These are phyloP conservation scores for Papilio helenus DNA, from an alignment of 1,140 invertebrate species.

Conservation along the genomic window DNA sequence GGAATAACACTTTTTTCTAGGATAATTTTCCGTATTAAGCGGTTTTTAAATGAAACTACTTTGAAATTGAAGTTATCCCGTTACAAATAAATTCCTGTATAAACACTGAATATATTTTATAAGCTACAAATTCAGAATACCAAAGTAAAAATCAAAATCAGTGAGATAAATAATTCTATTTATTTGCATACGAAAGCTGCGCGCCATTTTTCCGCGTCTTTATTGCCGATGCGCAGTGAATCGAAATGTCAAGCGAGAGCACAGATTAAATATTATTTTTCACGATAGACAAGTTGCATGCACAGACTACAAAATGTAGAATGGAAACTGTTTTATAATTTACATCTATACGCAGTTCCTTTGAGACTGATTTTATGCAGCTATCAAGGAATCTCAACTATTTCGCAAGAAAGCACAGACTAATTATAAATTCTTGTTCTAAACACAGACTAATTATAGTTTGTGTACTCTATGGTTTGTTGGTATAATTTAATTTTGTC, in stretches of 20 bases:
- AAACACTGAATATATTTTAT: neutral
- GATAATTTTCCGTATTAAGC: neutral
- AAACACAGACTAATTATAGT: neutral
- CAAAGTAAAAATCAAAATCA: neutral
- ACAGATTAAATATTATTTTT: slow-evolving; percentile 12
- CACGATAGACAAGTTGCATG: neutral
- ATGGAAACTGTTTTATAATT: neutral
- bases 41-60: neutral
- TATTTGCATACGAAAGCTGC: slow-evolving; percentile 24
- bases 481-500: neutral
- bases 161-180: slow-evolving; percentile 22
- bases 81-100: neutral
- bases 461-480: slow-evolving; percentile 7
- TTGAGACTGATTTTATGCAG: neutral
- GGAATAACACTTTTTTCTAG: neutral
- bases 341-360: neutral
- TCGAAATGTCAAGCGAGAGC: neutral
- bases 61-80: neutral
- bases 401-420: slow-evolving; percentile 10
- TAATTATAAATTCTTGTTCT: neutral
- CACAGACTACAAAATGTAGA: neutral
- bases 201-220: slow-evolving; percentile 29
- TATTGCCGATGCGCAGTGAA: slow-evolving; percentile 20
- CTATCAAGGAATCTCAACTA: neutral
- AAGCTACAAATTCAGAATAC: neutral